These are phyloP conservation scores for Alligator mississippiensis DNA, from an alignment of 2,113 vertebrate species.

Conservation along the genomic window DNA sequence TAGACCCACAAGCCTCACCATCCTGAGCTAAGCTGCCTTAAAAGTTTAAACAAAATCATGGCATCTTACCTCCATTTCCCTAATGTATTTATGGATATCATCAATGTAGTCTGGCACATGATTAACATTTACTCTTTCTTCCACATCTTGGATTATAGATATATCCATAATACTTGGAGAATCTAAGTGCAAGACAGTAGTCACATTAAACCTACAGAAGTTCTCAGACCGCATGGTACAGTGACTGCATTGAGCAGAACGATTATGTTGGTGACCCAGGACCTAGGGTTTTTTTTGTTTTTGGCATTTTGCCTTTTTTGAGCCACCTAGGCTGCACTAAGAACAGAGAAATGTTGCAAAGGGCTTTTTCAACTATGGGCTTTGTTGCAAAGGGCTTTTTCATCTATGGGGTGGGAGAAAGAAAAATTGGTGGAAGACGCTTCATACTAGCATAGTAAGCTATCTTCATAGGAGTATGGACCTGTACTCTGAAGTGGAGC, in stretches of 20 bases:
- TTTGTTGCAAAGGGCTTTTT: no score
- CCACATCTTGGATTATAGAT: conserved; percentile 84
- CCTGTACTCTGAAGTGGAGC: no score
- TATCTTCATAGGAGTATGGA: no score
- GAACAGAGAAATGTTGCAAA: background rate
- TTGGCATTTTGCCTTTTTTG: background rate
- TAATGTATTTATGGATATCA: conserved; percentile 91
- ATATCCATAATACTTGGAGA: conserved; percentile 93
- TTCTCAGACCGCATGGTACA: background rate
- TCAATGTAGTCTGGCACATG: conserved; percentile 88
- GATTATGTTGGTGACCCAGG: background rate
- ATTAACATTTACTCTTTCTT: conserved; percentile 84
- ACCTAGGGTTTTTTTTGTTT: no score
- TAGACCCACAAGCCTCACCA: background rate
- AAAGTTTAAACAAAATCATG: background rate
- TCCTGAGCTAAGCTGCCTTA: background rate
- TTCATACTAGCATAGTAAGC: no score
- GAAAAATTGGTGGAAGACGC: no score
- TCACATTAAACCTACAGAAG: background rate
- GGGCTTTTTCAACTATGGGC: no score
- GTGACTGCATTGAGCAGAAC: background rate
- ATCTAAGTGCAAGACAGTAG: conserved; percentile 74
- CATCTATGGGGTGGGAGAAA: no score
- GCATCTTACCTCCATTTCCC: conserved; percentile 92
- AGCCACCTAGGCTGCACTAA: background rate